Evolutionary conservation across 2,113 vertebrate species (phyloP), one percentile per base, ranked within the genome.

Genomic region (Otolemur garnettii): DNA sequence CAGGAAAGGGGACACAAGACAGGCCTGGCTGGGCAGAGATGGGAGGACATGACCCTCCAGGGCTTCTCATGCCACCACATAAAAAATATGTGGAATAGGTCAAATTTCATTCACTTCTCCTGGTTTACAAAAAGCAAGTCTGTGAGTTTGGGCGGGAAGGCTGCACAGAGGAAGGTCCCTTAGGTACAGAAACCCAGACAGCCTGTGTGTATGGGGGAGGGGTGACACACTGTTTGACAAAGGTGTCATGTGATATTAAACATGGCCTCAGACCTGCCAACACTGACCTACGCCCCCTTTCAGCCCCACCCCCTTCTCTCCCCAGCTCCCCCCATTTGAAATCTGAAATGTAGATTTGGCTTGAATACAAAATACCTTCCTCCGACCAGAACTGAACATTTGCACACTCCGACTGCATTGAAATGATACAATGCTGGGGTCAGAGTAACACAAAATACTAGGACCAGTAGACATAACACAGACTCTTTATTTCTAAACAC

Each of bases 401-500:
- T 97, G 95, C 96, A 95, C 96, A 97, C 96, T 91, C 95, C 85
- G 60, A 96, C 97, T 97, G 95, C 96, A 98, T 87, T 96, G 97
- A 98, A 98, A 97, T 92, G 97, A 96, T 96, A 98, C 98, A 98
- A 98, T 98, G 97, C 98, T 75, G 96, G 98, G 98, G 98, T 99
- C 98, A 99, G 98, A 95, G 98, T 98, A 98, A 99, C 98, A 98
- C 98, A 98, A 98, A 99, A 99, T 98, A 98, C 97, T 98, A 93
- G 95, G 97, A 91, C 95, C 97, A 97, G 97, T 98, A 99, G 99
- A 99, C 99, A 99, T 98, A 99, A 99, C 99, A 99, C 98, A 99
- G 99, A 99, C 99, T 98, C 98, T 98, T 97, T 98, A 98, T 98
- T 98, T 98, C 98, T 95, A 97, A 98, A 98, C 98, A 98, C 95